These are phyloP conservation scores for Sphaerodactylus townsendi DNA, from an alignment of 2,113 vertebrate species.

Conservation along the genomic window DNA sequence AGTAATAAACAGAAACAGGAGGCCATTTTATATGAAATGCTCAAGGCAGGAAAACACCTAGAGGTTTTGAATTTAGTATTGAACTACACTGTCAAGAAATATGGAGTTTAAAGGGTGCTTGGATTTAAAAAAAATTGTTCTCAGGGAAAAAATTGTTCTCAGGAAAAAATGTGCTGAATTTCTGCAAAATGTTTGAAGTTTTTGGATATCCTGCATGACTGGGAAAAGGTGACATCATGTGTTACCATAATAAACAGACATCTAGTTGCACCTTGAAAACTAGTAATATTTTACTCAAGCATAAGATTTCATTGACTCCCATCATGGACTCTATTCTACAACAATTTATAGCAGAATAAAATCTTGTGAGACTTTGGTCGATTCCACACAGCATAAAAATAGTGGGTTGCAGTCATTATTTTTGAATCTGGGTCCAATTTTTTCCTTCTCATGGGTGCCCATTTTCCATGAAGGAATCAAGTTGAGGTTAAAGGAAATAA, in stretches of 20 bases:
- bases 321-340: too few relatives aligned
- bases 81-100: background rate
- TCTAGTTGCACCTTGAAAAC: background rate
- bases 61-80: slow-evolving; percentile 9
- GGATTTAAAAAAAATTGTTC: too few relatives aligned
- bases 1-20: slow-evolving; percentile 40
- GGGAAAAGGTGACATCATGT: background rate
- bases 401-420: too few relatives aligned
- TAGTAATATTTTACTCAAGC: too few relatives aligned
- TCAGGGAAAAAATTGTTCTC: background rate
- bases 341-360: too few relatives aligned
- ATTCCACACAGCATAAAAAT: too few relatives aligned
- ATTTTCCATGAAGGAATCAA: too few relatives aligned
- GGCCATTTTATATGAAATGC: slow-evolving; percentile 27
- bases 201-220: background rate
- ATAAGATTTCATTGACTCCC: too few relatives aligned
- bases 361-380: too few relatives aligned
- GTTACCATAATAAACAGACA: background rate
- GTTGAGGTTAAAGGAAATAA: too few relatives aligned
- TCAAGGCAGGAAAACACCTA: slow-evolving; percentile 14
- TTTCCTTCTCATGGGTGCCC: too few relatives aligned
- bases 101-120: background rate
- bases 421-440: too few relatives aligned
- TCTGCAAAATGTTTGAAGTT: background rate
- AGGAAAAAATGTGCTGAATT: background rate